Conservation (phyloP, 2,113 vertebrate genomes). For the Osmerus eperlanus region DNA sequence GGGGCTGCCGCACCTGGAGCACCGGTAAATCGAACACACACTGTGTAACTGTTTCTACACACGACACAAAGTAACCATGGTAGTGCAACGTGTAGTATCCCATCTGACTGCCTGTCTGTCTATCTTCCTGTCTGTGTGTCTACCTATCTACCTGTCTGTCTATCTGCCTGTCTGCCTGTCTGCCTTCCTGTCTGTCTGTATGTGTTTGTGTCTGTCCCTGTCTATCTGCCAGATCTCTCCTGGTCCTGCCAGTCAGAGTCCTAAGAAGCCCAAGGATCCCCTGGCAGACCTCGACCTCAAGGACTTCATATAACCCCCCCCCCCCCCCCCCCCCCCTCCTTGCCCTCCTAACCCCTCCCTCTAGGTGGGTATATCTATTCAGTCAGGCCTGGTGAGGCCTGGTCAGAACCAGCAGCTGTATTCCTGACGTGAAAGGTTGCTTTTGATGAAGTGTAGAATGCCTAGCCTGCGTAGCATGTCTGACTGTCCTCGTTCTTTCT, state of each 20-base stretch:
- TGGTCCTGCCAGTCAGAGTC: conserved; percentile 91
- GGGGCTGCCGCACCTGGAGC: conserved; percentile 77
- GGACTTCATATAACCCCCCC: conserved; percentile 94
- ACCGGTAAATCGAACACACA: conserved; percentile 69
- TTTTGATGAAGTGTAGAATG: no score
- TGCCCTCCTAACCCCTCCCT: no score
- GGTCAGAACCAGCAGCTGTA: no score
- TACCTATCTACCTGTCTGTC: no score
- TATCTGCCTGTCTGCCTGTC: not conserved
- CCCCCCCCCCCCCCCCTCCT: conserved; percentile 24
- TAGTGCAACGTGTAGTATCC: no score
- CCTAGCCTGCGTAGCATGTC: no score
- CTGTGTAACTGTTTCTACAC: not conserved
- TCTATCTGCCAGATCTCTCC: conserved; percentile 83
- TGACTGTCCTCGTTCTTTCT: not conserved
- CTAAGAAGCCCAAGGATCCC: conserved; percentile 98
- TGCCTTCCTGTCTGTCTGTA: not conserved
- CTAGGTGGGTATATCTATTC: conserved; percentile 53
- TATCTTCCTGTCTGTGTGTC: no score
- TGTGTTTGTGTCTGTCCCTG: conserved; percentile 29
- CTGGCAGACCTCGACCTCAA: conserved; percentile 99
- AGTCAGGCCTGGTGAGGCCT: not conserved
- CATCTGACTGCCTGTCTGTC: not conserved
- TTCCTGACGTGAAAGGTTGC: no score
- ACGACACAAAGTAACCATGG: no score